Evolutionary conservation across 1,140 invertebrate genomes (phyloP), one percentile per base, ranked within the genome.

Genomic region (Drosophila ogumai): DNA sequence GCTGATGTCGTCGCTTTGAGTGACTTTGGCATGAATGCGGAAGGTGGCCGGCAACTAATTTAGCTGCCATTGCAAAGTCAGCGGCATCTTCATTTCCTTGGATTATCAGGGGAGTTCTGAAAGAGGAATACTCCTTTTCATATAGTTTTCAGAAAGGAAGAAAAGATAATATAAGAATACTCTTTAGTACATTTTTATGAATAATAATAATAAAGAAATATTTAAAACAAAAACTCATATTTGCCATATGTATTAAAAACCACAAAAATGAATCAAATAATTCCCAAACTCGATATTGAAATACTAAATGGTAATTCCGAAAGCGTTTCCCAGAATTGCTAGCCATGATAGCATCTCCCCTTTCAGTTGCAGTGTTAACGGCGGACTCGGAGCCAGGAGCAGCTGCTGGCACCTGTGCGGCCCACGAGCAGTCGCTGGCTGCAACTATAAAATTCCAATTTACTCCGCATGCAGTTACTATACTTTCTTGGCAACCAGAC

Each of bases 401-500:
- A 72, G 61, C 73, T 68, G 55, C 55, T 77, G 75, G 75, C 76
- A 80, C 82, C 82, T 81, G 77, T 68, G 58, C 66, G 52, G 58
- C 61, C 32, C 67, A 64, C 72, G 55, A 67, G 46, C 77, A 81
- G 78, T 81, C 80, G 65, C 60, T 41, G 66, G 38, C 61, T 69
- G 63, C 84, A 78, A 81, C 84, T 88, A 84, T 87, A 84, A 87
- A 87, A 87, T 87, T 81, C 67, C 84, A 87, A 90, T 88, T 88
- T 87, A 81, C 80, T 82, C 84, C 79, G 75, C 85, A 88, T 82
- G 84, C 80, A 68, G 74, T 78, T 86, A 80, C 46, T 69, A 69
- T 67, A 67, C 76, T 88, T 88, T 88, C 84, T 87, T 88, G 85
- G 85, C 85, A 90, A 78, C 50, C 54, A 69, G 64, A 69, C 57